phyloP scores from a whole-genome alignment of 1,140 invertebrate genomes.

The Tetramorium simillimum region DNA sequence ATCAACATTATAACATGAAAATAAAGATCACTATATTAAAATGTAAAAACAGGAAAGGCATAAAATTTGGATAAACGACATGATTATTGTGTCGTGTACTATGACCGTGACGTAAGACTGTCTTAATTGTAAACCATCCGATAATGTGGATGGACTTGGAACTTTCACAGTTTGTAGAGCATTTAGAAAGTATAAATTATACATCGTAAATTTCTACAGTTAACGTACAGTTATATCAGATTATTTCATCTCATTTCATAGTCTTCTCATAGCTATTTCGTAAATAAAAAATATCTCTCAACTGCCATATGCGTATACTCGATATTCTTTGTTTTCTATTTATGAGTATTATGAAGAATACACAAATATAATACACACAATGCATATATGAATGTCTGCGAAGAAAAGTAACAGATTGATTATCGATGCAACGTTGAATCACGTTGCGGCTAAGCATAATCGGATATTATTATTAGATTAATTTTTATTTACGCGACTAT shows the following conservation, averaged over 20 bases:
- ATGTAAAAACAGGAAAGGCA: not conserved
- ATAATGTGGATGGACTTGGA: constrained; percentile 69
- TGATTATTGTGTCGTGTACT: constrained; percentile 49
- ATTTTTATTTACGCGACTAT: constrained; percentile 39
- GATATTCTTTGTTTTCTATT: not conserved
- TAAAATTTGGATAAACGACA: not conserved
- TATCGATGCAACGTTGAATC: constrained; percentile 50
- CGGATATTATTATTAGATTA: constrained; percentile 51
- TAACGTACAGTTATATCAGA: not conserved
- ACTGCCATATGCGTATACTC: not conserved
- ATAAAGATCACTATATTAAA: not conserved
- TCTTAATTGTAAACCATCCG: constrained; percentile 59
- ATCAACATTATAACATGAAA: not conserved
- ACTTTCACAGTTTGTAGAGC: constrained; percentile 28
- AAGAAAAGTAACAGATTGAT: constrained; percentile 23
- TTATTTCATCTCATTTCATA: constrained; percentile 2
- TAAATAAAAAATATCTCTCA: not conserved
- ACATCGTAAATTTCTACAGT: not conserved
- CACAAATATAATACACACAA: not conserved
- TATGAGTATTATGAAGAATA: not conserved
- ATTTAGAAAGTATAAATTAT: not conserved
- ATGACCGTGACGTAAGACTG: constrained; percentile 51
- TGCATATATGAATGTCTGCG: not conserved
- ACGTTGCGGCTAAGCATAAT: constrained; percentile 34
- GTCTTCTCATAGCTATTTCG: not conserved